A percentile compares a stretch with the other conserved stretches of the same genome.
Conservation (phyloP, 2,113 vertebrate species). For the Haemorhous mexicanus region DNA sequence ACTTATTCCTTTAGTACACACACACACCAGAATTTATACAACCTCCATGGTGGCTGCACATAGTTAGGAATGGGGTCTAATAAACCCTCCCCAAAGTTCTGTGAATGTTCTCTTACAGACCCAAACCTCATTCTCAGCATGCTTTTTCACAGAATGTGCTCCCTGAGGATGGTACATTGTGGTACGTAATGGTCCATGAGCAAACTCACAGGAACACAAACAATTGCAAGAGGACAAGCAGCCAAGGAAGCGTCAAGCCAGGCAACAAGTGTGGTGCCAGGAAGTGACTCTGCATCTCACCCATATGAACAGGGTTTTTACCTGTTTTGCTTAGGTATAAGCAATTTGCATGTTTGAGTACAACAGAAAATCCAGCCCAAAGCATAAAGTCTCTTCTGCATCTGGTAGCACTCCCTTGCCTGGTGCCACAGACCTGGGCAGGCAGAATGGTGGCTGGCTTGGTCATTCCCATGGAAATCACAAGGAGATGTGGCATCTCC, state of each 20-base stretch:
- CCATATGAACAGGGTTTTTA: background rate
- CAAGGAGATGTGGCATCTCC: fast-evolving
- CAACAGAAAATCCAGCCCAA: background rate
- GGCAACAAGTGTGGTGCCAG: background rate
- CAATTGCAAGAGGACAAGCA: background rate
- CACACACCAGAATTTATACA: background rate
- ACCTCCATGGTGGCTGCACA: background rate
- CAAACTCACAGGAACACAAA: background rate
- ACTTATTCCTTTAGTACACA: background rate
- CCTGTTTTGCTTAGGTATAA: background rate
- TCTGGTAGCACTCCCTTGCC: background rate
- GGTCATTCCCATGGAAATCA: background rate
- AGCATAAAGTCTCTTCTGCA: background rate
- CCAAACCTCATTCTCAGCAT: background rate
- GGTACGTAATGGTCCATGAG: background rate
- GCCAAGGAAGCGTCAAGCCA: background rate
- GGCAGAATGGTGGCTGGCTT: background rate
- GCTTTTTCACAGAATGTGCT: background rate
- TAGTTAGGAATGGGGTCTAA: background rate
- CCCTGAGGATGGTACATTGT: background rate
- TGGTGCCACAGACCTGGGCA: fast-evolving
- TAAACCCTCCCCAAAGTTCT: background rate
- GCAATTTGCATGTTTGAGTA: background rate
- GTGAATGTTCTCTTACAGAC: background rate
- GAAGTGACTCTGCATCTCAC: background rate